phyloP scores from a whole-genome alignment of 2,113 vertebrate genomes.

The Tretioscincus oriximinensis region DNA sequence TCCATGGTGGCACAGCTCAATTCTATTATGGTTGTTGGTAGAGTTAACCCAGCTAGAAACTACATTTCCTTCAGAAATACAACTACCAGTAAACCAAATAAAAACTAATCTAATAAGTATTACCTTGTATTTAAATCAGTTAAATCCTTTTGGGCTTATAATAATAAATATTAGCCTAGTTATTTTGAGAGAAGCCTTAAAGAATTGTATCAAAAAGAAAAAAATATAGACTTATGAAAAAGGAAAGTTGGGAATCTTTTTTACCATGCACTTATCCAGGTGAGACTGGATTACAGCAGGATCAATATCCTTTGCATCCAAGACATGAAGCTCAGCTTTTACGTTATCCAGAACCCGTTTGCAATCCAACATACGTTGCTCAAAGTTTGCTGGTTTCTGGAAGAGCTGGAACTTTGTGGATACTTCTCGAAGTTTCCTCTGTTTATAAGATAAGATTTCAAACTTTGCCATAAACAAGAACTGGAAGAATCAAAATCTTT shows the following conservation, averaged over 20 bases:
- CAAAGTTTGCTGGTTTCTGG: conserved; percentile 98
- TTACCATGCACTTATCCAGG: conserved; percentile 91
- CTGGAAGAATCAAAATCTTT: not conserved
- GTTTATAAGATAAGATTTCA: conserved; percentile 42
- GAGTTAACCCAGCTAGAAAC: too few relatives aligned
- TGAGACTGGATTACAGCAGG: conserved; percentile 88
- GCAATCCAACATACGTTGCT: conserved; percentile 97
- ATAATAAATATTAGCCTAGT: too few relatives aligned
- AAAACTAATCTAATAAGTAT: too few relatives aligned
- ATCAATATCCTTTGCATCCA: conserved; percentile 84
- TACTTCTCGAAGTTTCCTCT: conserved; percentile 94
- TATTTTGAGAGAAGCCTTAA: not conserved
- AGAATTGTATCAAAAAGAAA: not conserved
- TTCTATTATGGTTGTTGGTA: too few relatives aligned
- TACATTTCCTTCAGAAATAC: too few relatives aligned
- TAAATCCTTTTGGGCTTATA: not conserved
- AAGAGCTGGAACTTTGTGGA: conserved; percentile 97
- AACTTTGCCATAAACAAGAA: not conserved
- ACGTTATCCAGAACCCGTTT: conserved; percentile 88
- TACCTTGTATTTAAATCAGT: too few relatives aligned
- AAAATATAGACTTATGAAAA: not conserved
- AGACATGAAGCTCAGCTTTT: conserved; percentile 84
- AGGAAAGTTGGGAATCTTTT: conserved; percentile 15
- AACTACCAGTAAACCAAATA: too few relatives aligned
- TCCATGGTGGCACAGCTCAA: too few relatives aligned